Base-by-base conservation (phyloP, 64 coral and sea anemone genomes). In the Porites lutea region DNA sequence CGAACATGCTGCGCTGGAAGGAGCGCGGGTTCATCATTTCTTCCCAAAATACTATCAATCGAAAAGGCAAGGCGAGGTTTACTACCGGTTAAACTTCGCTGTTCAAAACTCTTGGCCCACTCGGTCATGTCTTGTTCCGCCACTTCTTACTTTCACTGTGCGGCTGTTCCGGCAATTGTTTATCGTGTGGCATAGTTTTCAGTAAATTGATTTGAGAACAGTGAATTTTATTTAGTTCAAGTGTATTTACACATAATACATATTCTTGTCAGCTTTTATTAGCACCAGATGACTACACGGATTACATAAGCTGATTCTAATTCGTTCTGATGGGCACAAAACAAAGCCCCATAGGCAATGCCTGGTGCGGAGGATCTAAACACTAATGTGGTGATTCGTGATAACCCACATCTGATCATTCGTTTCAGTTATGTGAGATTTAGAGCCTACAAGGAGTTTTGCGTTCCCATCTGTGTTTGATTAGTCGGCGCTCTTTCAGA, bases 201-300 rank as follows among this genome's bases (percentile, higher is more conserved):
- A 63, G 79, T 95, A 75, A 95, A 95, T 95, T 82, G 88, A 91
- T 72, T 88, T 88, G 71, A 74, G 78, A 79, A 66, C 90, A 90
- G 93, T 77, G 92, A 94, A 91, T 97, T 97, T 97, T 90, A 97
- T 90, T 94, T 94, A 88, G 88, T 94, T 94, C 75, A 82, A 90
- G 92, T 87, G 58, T 97, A 97, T 97, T 97, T 94, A 97, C 95
- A 97, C 95, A 97, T 94, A 51, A 97, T 94, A 94, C 95, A 88
- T 83, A 65, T 77, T 70, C 88, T 94, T 92, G 93, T 93, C 93
- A 88, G 15, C 72, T 94, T 97, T 97, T 97, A 97, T 97, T 97
- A 90, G 92, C 66, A 90, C 87, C 95, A 97, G 95, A 97, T 97
- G 95, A 97, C 88, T 92, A 93, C 93, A 94, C 75, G 95, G 95